Percentiles rank a stretch among this genome's conserved stretches.
phyloP scores from a whole-genome alignment of 2,797 vertebrate genomes.

The Sandelia bainsii region DNA sequence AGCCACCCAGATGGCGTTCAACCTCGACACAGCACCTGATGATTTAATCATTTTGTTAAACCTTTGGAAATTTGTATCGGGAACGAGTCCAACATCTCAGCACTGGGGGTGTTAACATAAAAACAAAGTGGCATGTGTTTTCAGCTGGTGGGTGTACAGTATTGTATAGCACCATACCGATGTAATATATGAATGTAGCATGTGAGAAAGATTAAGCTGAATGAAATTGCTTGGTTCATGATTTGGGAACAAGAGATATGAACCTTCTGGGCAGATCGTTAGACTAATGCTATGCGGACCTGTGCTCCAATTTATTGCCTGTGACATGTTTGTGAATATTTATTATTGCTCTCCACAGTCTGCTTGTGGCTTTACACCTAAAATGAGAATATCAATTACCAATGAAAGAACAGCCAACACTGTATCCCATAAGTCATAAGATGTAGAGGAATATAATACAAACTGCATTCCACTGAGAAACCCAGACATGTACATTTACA shows the following conservation, averaged over 20 bases:
- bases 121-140: constrained; percentile 75
- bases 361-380: constrained; percentile 64
- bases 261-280: constrained; percentile 71
- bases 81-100: constrained; percentile 55
- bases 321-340: constrained; percentile 75
- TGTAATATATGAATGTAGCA: constrained; percentile 69
- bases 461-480: constrained; percentile 23
- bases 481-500: constrained; percentile 15
- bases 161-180: constrained; percentile 24
- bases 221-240: constrained; percentile 67
- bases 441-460: constrained; percentile 36
- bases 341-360: constrained; percentile 69
- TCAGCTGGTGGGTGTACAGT: constrained; percentile 71
- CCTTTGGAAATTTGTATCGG: constrained; percentile 59
- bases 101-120: constrained; percentile 65
- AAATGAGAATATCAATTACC: constrained; percentile 77
- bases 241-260: constrained; percentile 69
- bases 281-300: constrained; percentile 63
- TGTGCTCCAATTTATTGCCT: constrained; percentile 70
- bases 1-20: constrained; percentile 64
- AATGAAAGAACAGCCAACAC: constrained; percentile 43
- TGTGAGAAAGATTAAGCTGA: constrained; percentile 78
- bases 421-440: constrained; percentile 26
- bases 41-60: constrained; percentile 71
- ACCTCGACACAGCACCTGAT: constrained; percentile 43